Base-by-base conservation (phyloP, 2,888 invertebrate genomes). In the Nemapogon koenigi region DNA sequence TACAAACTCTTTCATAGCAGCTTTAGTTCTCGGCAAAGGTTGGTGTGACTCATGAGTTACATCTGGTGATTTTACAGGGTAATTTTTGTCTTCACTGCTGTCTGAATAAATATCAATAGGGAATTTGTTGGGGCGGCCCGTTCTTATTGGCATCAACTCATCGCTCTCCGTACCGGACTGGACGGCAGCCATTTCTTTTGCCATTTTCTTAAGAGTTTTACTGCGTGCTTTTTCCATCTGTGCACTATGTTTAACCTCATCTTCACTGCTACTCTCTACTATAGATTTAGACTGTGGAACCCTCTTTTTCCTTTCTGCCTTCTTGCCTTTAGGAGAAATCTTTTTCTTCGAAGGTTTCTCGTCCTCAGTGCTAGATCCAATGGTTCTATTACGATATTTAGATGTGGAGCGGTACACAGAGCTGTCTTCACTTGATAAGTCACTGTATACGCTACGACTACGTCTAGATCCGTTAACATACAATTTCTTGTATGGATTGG, bases 21-120 rank as follows among this genome's bases (percentile, higher is more conserved):
- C 91, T 71, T 93, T 93, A 10, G 91, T 92, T 49, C 90, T 82
- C 45, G 90, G 82, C 48, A 83, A 75, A 44, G 82, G 81, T 55
- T 86, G 86, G 51, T 86, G 86, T 4, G 86, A 85, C 63, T 89
- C 88, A 53, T 84, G 87, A 1, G 83, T 80, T 22, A 83, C 83
- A 51, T 82, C 84, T 1, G 84, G 81, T 11, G 85, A 83, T 46
- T 80, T 80, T 37, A 82, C 83, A 33, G 81, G 78, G 50, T 83
- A 84, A 2, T 73, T 63, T 1, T 87, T 82, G 48, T 65, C 82
- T 50, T 90, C 89, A 48, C 89, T 90, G 50, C 89, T 90, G 49
- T 93, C 91, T 0, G 93, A 92, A 65, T 93, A 94, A 50, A 93
- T 92, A 43, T 89, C 87, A 14, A 85, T 78, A n/a, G 84, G 81